Percentiles rank a stretch among this genome's conserved stretches.
These are phyloP conservation scores for Phrynocephalus versicolor DNA, from an alignment of 2,113 vertebrate genomes.

Conservation along the genomic window DNA sequence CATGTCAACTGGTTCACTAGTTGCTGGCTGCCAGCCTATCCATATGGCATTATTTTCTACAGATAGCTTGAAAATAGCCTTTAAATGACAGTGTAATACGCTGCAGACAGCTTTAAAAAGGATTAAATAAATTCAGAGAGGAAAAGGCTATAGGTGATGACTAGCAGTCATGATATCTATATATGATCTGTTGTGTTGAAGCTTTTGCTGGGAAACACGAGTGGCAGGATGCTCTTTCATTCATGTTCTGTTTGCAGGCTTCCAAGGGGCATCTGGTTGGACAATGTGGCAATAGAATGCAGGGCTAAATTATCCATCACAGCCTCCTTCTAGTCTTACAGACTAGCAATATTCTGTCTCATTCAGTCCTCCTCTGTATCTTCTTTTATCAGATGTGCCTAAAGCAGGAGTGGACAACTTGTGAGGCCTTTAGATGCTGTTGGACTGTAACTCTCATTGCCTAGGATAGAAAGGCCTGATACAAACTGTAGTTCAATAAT, in stretches of 20 bases:
- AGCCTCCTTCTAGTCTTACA: neutral
- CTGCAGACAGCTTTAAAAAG: neutral
- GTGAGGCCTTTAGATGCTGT: no score
- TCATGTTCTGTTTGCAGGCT: neutral
- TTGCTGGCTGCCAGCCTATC: constrained; percentile 65
- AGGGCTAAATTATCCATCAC: neutral
- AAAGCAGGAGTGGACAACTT: no score
- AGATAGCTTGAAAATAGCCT: constrained; percentile 47
- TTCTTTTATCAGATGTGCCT: no score
- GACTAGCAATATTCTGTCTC: neutral
- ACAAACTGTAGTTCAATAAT: no score
- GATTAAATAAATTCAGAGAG: neutral
- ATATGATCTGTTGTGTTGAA: neutral
- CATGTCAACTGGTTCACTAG: constrained; percentile 68
- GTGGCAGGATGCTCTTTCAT: no score
- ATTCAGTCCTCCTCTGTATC: no score
- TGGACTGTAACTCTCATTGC: no score
- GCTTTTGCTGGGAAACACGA: neutral
- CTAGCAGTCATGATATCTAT: neutral
- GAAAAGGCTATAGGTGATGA: neutral
- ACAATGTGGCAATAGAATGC: no score
- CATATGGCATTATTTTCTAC: constrained; percentile 55
- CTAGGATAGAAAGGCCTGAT: no score
- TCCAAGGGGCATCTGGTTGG: neutral
- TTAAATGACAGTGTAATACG: constrained; percentile 1